phyloP scores from a whole-genome alignment of 2,113 vertebrate genomes.

The Panurus biarmicus region DNA sequence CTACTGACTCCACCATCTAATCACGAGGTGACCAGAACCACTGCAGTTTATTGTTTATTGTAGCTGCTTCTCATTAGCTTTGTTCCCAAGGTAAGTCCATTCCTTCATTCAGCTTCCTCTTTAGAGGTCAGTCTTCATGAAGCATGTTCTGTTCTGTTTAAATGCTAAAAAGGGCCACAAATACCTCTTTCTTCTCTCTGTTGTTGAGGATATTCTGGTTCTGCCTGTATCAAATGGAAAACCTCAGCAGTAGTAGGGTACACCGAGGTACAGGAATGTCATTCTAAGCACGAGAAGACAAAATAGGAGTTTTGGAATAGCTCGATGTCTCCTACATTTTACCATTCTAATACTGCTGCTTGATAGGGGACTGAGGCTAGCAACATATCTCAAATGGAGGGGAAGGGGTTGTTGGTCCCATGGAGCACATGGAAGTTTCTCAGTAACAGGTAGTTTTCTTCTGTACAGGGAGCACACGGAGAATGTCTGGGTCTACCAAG shows the following conservation, averaged over 20 bases:
- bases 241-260: background rate
- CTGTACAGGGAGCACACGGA: rapidly evolving
- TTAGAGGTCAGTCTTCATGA: background rate
- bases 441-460: background rate
- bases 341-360: background rate
- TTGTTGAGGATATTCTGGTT: background rate
- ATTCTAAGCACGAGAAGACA: background rate
- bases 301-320: background rate
- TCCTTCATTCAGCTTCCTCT: background rate
- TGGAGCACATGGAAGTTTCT: background rate
- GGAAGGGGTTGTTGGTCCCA: background rate
- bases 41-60: background rate
- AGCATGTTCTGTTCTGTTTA: background rate
- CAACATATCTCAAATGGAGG: background rate
- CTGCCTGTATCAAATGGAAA: background rate
- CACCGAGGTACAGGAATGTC: background rate
- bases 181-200: background rate
- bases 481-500: background rate
- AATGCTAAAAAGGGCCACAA: background rate
- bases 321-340: background rate
- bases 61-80: background rate
- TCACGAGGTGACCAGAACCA: background rate
- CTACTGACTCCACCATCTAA: background rate
- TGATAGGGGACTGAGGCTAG: background rate
- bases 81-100: background rate